Evolutionary conservation across 2,113 vertebrate species (phyloP), one percentile per base, ranked within the genome.

Genomic region (Chaetodon auriga): DNA sequence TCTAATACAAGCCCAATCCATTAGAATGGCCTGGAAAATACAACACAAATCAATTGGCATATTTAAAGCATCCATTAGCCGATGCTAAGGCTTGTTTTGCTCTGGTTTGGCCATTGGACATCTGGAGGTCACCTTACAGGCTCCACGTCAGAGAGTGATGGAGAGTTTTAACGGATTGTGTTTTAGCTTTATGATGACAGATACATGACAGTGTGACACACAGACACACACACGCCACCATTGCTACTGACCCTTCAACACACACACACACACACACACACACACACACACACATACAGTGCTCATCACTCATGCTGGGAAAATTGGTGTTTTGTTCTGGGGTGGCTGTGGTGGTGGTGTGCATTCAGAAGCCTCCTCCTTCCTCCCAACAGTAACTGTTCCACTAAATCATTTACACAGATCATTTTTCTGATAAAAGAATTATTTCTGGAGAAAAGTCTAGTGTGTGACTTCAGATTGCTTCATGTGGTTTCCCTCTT

Each of bases 311-410:
- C 94, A 72, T 90, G 89, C 94, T 94, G 89, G 92, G 95, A 94
- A 92, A 95, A 96, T 94, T 95, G 96, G 97, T 97, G 96, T 97
- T 96, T 95, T 96, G 94, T 97, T 97, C 95, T 93, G 94, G 95
- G 96, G 15, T 60, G 43, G 41, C 65, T 66, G 71, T 38, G 49
- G 77, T 53, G 63, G 71, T 25, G 49, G 73, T 53, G 63, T 23
- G 94, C 95, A 91, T 93, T 95, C 93, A 93, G 88, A 79, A 71
- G 46, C 95, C 95, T 95, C 94, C 92, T 85, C 95, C 94, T 93
- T 95, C 95, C 63, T 78, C 69, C n/a, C 38, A 23, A 25, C 85
- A 75, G n/a, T 73, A 96, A 96, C 93, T 95, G 94, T 94, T 68
- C 53, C 73, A 41, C 93, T 91, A 90, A 96, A 95, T 96, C 93